These are phyloP conservation scores for Drosophila tropicalis DNA, from an alignment of 1,140 invertebrate species.

Conservation along the genomic window DNA sequence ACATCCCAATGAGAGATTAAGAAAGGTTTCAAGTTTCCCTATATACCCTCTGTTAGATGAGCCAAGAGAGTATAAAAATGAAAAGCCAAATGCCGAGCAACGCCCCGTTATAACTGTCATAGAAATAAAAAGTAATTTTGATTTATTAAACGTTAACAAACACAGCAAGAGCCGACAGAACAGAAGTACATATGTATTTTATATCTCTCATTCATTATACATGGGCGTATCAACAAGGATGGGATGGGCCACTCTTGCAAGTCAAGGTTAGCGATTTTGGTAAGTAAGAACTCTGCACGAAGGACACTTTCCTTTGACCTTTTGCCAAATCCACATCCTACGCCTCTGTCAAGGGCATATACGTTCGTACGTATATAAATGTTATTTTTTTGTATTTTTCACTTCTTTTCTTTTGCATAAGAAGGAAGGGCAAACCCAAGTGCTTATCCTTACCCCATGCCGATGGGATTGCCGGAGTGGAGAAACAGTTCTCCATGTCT, in stretches of 20 bases:
- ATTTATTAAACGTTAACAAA: constrained; percentile 73
- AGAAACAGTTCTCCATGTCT: neutral
- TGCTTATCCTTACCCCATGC: constrained; percentile 65
- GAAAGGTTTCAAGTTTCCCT: neutral
- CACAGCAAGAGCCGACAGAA: constrained; percentile 16
- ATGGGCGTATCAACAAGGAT: neutral
- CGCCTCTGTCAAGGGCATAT: neutral
- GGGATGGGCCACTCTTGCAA: too few relatives aligned
- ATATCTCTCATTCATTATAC: neutral
- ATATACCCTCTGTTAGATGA: neutral
- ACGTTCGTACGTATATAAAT: neutral
- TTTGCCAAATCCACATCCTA: neutral
- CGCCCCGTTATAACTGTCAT: constrained; percentile 63
- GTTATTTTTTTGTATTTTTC: constrained; percentile 30
- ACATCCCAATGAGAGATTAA: too few relatives aligned
- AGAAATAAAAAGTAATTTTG: constrained; percentile 71
- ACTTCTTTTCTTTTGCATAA: constrained; percentile 28
- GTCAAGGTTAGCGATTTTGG: too few relatives aligned
- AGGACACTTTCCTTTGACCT: too few relatives aligned
- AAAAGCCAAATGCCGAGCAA: constrained; percentile 65
- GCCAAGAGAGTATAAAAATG: constrained; percentile 23
- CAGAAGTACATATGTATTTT: constrained; percentile 1
- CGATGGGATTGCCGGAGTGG: neutral
- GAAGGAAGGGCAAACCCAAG: constrained; percentile 42
- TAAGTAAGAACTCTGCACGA: too few relatives aligned